phyloP scores from a whole-genome alignment of 2,113 vertebrate species.

The Strix uralensis region DNA sequence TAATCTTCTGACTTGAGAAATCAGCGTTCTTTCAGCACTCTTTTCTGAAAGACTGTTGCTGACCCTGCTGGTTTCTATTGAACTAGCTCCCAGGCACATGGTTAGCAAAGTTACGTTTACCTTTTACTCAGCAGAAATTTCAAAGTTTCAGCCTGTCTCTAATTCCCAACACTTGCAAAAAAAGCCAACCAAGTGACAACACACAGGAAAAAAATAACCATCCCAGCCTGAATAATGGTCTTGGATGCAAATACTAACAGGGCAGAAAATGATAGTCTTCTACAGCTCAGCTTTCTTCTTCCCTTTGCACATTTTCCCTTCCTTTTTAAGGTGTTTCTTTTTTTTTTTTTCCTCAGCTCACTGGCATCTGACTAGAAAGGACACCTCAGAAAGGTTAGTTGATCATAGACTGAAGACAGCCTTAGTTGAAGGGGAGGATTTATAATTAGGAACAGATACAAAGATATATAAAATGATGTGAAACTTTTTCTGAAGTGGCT shows the following conservation, averaged over 20 bases:
- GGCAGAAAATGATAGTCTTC: constrained; percentile 12
- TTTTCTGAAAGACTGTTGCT: not conserved
- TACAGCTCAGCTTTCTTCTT: not conserved
- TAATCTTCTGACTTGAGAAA: constrained; percentile 26
- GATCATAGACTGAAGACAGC: not conserved
- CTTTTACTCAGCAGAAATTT: constrained; percentile 45
- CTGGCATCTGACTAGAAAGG: not conserved
- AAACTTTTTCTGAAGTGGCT: not conserved
- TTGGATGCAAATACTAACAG: not conserved
- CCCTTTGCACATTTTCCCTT: not conserved
- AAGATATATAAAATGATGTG: not conserved
- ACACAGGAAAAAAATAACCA: not conserved
- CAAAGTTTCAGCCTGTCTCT: not conserved
- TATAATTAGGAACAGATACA: not conserved
- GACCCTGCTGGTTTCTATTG: not conserved
- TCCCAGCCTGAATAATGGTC: not conserved
- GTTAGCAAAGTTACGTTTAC: not conserved
- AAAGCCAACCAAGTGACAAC: not conserved
- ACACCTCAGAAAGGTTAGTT: not conserved
- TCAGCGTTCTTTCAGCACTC: not conserved
- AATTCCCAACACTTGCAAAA: constrained; percentile 35
- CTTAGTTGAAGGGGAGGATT: not conserved
- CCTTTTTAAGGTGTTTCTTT: not conserved
- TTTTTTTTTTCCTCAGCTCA: not conserved
- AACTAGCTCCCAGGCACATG: not conserved